Evolutionary conservation across 2,113 vertebrate genomes (phyloP).

Genomic region (Chauna torquata): DNA sequence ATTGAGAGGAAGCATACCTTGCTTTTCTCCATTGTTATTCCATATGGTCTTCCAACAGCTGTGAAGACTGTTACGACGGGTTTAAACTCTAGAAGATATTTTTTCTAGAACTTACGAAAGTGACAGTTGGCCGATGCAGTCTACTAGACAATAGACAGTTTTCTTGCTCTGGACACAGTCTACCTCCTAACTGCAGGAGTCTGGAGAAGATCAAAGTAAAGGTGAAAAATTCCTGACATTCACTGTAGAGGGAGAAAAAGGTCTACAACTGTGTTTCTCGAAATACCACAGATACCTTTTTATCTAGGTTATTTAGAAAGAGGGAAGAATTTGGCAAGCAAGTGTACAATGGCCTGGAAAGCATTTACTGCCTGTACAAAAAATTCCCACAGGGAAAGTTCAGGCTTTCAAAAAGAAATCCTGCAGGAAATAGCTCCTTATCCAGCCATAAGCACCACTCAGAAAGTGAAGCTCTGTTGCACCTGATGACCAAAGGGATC

Average conservation of each 20-base stretch:
- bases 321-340: slow-evolving; percentile 3
- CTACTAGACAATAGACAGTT: neutral
- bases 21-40: neutral
- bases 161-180: neutral
- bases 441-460: neutral
- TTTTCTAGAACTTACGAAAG: neutral
- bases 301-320: neutral
- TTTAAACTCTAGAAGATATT: neutral
- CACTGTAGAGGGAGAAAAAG: neutral
- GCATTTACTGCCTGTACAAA: neutral
- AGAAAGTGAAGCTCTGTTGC: neutral
- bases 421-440: slow-evolving; percentile 34
- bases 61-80: neutral
- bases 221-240: neutral
- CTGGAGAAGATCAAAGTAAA: neutral
- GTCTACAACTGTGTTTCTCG: neutral
- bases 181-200: neutral
- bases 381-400: neutral
- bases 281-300: neutral
- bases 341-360: neutral
- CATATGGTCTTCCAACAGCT: neutral
- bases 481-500: neutral
- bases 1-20: neutral
- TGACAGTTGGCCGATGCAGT: neutral
- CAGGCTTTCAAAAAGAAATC: slow-evolving; percentile 33